A percentile compares a stretch with the other conserved stretches of the same genome.
Conservation (phyloP, 2,797 vertebrate species). For the Sebastes kiyomatsui region DNA sequence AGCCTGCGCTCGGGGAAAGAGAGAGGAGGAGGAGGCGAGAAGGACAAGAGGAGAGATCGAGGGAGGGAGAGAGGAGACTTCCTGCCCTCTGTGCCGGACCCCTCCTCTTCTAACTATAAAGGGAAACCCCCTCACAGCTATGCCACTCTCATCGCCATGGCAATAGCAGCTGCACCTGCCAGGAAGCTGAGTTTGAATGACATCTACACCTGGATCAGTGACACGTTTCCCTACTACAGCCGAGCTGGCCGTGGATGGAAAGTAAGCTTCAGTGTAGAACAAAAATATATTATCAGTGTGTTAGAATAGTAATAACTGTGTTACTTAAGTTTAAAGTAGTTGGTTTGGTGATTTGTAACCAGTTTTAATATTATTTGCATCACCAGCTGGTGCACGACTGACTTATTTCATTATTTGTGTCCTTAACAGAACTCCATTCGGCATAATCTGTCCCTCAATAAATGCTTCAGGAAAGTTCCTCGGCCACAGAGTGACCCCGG, state of each 20-base stretch:
- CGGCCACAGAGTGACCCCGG: slow-evolving; percentile 95
- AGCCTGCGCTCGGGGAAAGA: slow-evolving; percentile 88
- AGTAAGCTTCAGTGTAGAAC: slow-evolving; percentile 72
- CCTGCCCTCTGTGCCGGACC: slow-evolving; percentile 57
- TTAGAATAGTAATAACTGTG: background rate
- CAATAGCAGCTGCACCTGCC: slow-evolving; percentile 92
- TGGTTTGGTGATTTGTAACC: background rate
- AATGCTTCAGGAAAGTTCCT: slow-evolving; percentile 98
- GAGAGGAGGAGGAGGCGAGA: slow-evolving; percentile 78
- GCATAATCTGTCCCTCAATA: slow-evolving; percentile 98
- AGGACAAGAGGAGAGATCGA: slow-evolving; percentile 83
- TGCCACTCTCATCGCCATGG: slow-evolving; percentile 95
- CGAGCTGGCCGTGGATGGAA: slow-evolving; percentile 98
- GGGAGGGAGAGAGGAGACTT: slow-evolving; percentile 86
- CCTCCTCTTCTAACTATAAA: slow-evolving; percentile 74
- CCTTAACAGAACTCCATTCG: slow-evolving; percentile 93
- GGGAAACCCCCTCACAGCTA: slow-evolving; percentile 97
- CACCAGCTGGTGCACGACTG: background rate
- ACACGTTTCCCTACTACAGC: slow-evolving; percentile 96
- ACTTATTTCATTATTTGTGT: background rate
- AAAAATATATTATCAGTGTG: background rate
- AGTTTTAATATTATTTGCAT: background rate
- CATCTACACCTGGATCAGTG: slow-evolving; percentile 99
- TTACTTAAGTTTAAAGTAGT: background rate
- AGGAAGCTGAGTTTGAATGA: slow-evolving; percentile 96